Evolutionary conservation across 2,113 vertebrate species (phyloP), one percentile per base, ranked within the genome.

Genomic region (Embiotoca jacksoni): DNA sequence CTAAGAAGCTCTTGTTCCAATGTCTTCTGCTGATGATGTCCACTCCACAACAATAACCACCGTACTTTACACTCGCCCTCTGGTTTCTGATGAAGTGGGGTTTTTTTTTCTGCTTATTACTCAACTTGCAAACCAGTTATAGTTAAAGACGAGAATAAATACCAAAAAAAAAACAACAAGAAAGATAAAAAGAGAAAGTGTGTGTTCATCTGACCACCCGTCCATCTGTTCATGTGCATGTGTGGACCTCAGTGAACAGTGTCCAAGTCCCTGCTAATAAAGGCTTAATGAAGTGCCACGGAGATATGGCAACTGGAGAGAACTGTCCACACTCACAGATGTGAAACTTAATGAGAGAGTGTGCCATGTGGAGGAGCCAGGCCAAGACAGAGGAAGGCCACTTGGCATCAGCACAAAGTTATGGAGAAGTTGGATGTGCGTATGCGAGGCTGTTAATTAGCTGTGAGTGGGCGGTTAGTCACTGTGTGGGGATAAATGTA

Each of bases 271-370:
- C 61, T 47, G 64, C 82, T 88, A 88, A 93, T 91, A 88, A 89
- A 82, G 64, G 54, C 44, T 52, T 92, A 91, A 91, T 92, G 88
- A 89, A 91, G 80, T 75, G 81, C 80, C 16, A 46, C 59, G 67
- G 81, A 79, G 76, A 83, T 52, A 79, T 87, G 87, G 82, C 75
- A 66, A 73, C 72, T 78, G 76, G 82, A 86, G 78, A 61, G 76
- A 78, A 11, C 33, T 70, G 69, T 81, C 73, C 77, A 63, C 72
- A 9, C 78, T 86, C 86, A 88, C 91, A 92, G 89, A 88, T 93
- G 89, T 89, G 76, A 81, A 80, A 67, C 68, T 83, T 94, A 91
- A 94, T 91, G 90, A 93, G 74, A 82, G 76, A 53, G 39, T 49
- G 72, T 67, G 75, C 73, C 53, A 70, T 47, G 54, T 61, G 62